phyloP scores from a whole-genome alignment of 2,888 invertebrate genomes.

The Busseola fusca region DNA sequence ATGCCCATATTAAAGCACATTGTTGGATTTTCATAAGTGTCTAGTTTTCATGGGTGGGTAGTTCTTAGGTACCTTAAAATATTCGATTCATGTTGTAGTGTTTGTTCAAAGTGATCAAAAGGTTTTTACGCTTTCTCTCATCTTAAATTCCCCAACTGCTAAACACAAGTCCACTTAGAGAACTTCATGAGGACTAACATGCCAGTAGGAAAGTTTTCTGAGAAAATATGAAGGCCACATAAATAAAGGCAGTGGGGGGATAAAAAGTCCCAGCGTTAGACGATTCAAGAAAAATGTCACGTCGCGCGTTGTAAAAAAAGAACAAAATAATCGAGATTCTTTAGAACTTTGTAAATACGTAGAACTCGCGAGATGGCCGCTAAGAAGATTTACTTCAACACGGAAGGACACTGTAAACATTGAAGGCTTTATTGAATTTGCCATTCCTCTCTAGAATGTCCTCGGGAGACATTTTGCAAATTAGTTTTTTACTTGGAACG shows the following conservation, averaged over 20 bases:
- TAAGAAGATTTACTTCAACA: slow-evolving; percentile 34
- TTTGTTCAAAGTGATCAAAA: neutral
- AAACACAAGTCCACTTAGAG: neutral
- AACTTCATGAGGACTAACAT: neutral
- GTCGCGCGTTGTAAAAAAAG: slow-evolving; percentile 16
- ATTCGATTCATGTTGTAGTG: neutral
- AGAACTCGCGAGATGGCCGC: slow-evolving; percentile 16
- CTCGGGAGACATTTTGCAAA: slow-evolving; percentile 52
- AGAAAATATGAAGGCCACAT: slow-evolving; percentile 10
- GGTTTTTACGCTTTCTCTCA: neutral
- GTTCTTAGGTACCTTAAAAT: neutral
- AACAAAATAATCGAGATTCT: slow-evolving; percentile 29
- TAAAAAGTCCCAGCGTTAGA: neutral
- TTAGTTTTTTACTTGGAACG: slow-evolving; percentile 48
- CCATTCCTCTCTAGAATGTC: slow-evolving; percentile 38
- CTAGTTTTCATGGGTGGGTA: too few species aligned
- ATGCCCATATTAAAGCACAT: neutral
- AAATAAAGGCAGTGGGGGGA: neutral
- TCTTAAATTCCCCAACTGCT: neutral
- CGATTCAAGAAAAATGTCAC: slow-evolving; percentile 28
- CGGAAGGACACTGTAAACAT: slow-evolving; percentile 43
- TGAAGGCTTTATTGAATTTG: slow-evolving; percentile 45
- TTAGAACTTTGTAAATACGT: slow-evolving; percentile 34
- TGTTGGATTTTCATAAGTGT: neutral
- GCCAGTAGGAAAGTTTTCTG: neutral